These are phyloP conservation scores for Sardinella longiceps DNA, from an alignment of 2,797 vertebrate genomes.

Conservation along the genomic window DNA sequence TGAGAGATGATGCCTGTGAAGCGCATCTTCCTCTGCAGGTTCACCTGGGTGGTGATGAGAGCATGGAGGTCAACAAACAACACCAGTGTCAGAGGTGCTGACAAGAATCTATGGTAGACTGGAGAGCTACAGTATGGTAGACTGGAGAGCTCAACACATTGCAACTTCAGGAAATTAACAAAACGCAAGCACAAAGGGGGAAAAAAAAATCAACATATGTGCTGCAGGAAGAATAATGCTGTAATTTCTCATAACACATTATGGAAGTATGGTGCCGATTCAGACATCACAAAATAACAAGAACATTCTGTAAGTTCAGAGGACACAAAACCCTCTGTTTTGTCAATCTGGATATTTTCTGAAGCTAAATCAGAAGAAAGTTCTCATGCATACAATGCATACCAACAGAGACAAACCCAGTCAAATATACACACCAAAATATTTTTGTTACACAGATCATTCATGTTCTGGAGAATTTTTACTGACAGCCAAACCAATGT, in stretches of 20 bases:
- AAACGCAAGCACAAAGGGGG: too few relatives aligned
- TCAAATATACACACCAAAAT: background rate
- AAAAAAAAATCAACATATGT: too few relatives aligned
- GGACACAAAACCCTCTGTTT: too few relatives aligned
- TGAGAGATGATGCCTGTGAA: slow-evolving; percentile 88
- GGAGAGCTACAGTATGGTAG: too few relatives aligned
- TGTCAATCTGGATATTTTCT: too few relatives aligned
- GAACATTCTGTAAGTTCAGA: too few relatives aligned
- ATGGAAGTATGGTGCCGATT: too few relatives aligned
- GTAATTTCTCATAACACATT: too few relatives aligned
- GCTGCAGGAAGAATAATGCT: too few relatives aligned
- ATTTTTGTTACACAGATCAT: background rate
- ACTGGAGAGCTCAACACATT: too few relatives aligned
- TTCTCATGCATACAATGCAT: background rate
- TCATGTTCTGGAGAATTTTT: background rate
- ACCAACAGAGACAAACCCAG: background rate
- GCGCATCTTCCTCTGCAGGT: slow-evolving; percentile 86
- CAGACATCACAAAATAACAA: too few relatives aligned
- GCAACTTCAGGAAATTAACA: too few relatives aligned
- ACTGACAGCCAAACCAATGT: background rate
- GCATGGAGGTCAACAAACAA: background rate
- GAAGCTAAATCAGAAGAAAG: background rate
- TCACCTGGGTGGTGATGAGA: slow-evolving; percentile 74
- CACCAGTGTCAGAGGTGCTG: background rate
- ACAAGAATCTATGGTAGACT: background rate